Conservation (phyloP, 1,140 invertebrate species). For the Caenorhabditis tropicalis region DNA sequence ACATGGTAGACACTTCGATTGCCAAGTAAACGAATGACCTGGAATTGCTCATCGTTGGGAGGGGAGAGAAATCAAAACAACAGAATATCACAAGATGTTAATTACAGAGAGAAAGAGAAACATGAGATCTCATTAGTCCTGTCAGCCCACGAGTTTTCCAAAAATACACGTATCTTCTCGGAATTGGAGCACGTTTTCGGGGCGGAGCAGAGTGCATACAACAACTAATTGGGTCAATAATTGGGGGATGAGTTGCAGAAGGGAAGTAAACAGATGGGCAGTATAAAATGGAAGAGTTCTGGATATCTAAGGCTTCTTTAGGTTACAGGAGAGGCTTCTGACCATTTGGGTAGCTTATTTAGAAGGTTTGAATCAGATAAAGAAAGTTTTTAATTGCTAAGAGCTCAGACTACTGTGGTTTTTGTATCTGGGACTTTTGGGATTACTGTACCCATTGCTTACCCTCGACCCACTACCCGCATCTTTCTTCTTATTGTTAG, state of each 20-base stretch:
- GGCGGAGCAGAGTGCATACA: not conserved
- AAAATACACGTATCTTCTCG: not conserved
- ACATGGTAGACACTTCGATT: conserved; percentile 2
- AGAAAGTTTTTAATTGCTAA: too few relatives aligned
- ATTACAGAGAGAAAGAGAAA: too few relatives aligned
- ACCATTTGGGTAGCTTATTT: too few relatives aligned
- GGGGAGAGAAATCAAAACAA: not conserved
- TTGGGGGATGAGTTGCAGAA: not conserved
- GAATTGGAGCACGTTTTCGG: not conserved
- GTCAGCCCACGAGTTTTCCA: not conserved
- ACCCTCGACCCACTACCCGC: too few relatives aligned
- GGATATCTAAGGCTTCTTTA: too few relatives aligned
- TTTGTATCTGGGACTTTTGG: too few relatives aligned
- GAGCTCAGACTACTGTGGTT: too few relatives aligned
- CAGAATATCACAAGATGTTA: not conserved
- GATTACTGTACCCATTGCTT: too few relatives aligned
- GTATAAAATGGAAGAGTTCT: not conserved
- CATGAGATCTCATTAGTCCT: conserved; percentile 4
- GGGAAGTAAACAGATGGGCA: too few relatives aligned
- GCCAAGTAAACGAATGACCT: not conserved
- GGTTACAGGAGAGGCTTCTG: too few relatives aligned
- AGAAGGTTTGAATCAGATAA: too few relatives aligned
- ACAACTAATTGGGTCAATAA: conserved; percentile 15
- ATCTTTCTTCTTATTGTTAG: too few relatives aligned
- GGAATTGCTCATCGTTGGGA: not conserved